These are phyloP conservation scores for Pseudoips prasinana DNA, from an alignment of 2,888 invertebrate species.

Conservation along the genomic window DNA sequence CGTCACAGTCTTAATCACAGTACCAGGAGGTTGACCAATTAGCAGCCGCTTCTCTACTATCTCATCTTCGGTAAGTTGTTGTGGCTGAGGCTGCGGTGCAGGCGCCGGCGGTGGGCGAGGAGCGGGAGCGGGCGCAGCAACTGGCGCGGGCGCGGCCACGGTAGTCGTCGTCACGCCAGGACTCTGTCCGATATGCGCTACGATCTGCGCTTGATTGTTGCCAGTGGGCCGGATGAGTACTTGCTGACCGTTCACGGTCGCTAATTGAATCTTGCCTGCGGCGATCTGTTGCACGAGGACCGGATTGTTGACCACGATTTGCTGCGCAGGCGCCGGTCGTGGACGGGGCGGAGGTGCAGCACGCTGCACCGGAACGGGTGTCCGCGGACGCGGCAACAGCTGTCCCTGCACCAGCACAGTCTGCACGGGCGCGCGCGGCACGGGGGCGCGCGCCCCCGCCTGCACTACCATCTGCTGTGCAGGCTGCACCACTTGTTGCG, in stretches of 20 bases:
- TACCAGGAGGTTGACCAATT: constrained; percentile 91
- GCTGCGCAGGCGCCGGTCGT: constrained; percentile 71
- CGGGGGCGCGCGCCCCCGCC: constrained; percentile 38
- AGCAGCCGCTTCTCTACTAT: constrained; percentile 87
- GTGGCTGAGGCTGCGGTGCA: constrained; percentile 21
- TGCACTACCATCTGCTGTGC: constrained; percentile 46
- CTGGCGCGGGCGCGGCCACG: constrained; percentile 33
- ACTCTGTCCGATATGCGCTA: constrained; percentile 86
- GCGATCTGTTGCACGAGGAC: constrained; percentile 91
- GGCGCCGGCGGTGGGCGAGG: constrained; percentile 15
- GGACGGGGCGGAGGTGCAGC: constrained; percentile 51
- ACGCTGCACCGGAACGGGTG: constrained; percentile 31
- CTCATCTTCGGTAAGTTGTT: constrained; percentile 70
- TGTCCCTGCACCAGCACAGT: constrained; percentile 60
- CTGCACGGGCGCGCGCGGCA: constrained; percentile 52
- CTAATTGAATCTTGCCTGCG: constrained; percentile 91
- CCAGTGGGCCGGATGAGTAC: constrained; percentile 90
- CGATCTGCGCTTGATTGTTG: constrained; percentile 89
- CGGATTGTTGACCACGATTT: constrained; percentile 90
- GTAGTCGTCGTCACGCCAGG: constrained; percentile 43
- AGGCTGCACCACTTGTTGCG: constrained; percentile 49
- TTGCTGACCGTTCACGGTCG: constrained; percentile 92
- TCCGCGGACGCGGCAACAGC: constrained; percentile 37
- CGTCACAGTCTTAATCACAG: constrained; percentile 92
- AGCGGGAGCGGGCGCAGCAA: constrained; percentile 35